Evolutionary conservation across 2,797 vertebrate species (phyloP).

Genomic region (Fundulus diaphanus): DNA sequence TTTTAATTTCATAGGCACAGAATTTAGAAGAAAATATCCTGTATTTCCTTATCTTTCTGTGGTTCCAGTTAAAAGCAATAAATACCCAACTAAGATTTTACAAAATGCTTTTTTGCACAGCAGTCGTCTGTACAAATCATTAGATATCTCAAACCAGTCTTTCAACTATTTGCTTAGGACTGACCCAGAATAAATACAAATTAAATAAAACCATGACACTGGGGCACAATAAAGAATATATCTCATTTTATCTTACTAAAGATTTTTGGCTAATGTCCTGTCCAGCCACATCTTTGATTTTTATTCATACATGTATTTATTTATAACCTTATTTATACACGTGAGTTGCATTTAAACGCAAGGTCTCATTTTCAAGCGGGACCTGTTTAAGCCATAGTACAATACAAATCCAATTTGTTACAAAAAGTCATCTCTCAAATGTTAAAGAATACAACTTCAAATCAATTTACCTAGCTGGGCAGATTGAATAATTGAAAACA

Average conservation of each 20-base stretch:
- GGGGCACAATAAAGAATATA: too few relatives aligned
- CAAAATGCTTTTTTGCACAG: not conserved
- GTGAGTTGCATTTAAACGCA: not conserved
- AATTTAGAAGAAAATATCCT: not conserved
- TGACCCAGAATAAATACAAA: not conserved
- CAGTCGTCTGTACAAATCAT: not conserved
- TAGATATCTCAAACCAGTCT: not conserved
- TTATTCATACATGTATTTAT: not conserved
- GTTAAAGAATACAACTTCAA: not conserved
- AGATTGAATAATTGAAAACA: not conserved
- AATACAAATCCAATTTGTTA: not conserved
- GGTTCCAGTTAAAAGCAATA: not conserved
- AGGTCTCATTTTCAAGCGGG: not conserved
- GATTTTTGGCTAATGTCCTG: not conserved
- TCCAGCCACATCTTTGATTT: not conserved
- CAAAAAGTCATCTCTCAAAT: not conserved
- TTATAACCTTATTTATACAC: not conserved
- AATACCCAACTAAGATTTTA: not conserved
- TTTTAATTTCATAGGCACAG: not conserved
- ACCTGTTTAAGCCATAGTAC: not conserved
- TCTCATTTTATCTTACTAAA: not conserved
- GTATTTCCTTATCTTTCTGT: not conserved
- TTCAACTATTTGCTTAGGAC: not conserved
- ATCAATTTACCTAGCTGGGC: not conserved
- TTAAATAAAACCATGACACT: not conserved